These are phyloP conservation scores for Mesocricetus auratus DNA, from an alignment of 2,113 vertebrate species.

Conservation along the genomic window DNA sequence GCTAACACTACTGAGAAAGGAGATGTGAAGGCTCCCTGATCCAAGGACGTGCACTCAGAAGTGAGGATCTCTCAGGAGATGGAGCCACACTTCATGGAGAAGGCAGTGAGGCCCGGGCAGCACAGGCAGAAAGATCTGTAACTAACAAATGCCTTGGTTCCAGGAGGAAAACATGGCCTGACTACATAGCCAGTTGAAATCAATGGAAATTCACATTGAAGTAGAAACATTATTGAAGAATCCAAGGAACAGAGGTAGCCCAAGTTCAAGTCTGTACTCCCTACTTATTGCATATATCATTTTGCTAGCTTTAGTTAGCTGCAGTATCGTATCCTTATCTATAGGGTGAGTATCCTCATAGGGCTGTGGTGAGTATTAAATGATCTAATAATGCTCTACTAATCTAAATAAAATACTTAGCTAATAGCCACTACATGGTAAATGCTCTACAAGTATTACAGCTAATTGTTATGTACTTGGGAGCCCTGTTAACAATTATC, in stretches of 20 bases:
- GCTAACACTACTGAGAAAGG: background rate
- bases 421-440: background rate
- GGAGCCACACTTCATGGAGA: background rate
- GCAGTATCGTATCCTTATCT: background rate
- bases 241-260: background rate
- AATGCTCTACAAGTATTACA: background rate
- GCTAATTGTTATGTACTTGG: background rate
- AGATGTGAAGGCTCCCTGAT: background rate
- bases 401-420: conserved; percentile 20
- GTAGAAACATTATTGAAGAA: conserved; percentile 1
- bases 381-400: background rate
- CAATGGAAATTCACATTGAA: background rate
- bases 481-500: background rate
- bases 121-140: conserved; percentile 23
- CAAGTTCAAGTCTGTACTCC: background rate
- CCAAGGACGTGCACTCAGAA: background rate
- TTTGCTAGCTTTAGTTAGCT: background rate
- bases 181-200: background rate
- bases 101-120: background rate
- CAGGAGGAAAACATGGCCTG: conserved; percentile 22
- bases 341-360: background rate
- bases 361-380: conserved; percentile 3
- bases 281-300: background rate
- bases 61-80: background rate
- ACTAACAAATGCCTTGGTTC: background rate